Evolutionary conservation across 2,113 vertebrate genomes (phyloP), one percentile per base, ranked within the genome.

Genomic region (Coregonus clupeaformis): DNA sequence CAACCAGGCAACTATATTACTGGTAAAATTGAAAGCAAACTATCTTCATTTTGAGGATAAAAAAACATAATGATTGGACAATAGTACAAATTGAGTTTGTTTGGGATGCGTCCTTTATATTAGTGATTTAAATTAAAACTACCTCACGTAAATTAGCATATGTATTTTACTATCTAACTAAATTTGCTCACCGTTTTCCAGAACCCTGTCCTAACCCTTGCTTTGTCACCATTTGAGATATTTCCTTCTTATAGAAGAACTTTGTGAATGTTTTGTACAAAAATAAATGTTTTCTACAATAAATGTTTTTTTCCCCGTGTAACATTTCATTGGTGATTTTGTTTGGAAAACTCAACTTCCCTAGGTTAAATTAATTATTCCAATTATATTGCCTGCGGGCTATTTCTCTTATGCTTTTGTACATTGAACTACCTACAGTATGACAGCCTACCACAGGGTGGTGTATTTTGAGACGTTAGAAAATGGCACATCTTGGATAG

Each of bases 221-320:
- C 57, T 29, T 60, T 73, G 60, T 72, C 47, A 64, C 72, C 60
- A 57, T 73, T 29, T 73, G 55, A 71, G 49, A 65, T 68, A 75
- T 71, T 76, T 81, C 79, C 84, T 85, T 85, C 84, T 85, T 73
- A 83, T 85, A 85, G 84, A 85, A 85, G 84, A 81, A 83, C 64
- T 70, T 80, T 84, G 74, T 80, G 65, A 78, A 71, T 62, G 71
- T 71, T 78, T 80, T 80, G 81, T 85, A 82, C 72, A 83, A 77
- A 76, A 81, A 85, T 85, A 85, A 85, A 83, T 80, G 81, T 79
- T 79, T 76, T 76, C 36, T 11, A 42, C 36, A 85, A 85, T 85
- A 85, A 85, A 85, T 77, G 81, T 79, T 79, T 76, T 73, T 3
- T 42, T 11, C 9, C 68, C 57, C 16, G 49, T 52, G 49, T 52